Conservation (phyloP, 2,888 invertebrate species). For the Sesamia inferens region DNA sequence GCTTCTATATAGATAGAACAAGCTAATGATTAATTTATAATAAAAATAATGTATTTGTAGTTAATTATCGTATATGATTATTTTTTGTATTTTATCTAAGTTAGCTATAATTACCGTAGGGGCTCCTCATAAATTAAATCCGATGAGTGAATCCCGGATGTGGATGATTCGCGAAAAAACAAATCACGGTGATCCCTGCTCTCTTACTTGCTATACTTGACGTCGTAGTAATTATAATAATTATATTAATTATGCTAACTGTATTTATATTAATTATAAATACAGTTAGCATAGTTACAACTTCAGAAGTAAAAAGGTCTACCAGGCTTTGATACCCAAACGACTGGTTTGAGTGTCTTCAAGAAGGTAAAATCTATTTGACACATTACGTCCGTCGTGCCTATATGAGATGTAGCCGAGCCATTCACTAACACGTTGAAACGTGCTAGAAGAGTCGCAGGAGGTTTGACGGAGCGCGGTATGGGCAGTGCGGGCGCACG, state of each 20-base stretch:
- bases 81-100: too few relatives aligned
- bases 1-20: too few relatives aligned
- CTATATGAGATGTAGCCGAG: background rate
- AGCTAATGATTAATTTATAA: too few relatives aligned
- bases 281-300: background rate
- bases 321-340: background rate
- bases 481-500: conserved; percentile 9
- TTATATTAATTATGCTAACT: too few relatives aligned
- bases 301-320: background rate
- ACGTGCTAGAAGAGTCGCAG: conserved; percentile 14
- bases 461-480: conserved; percentile 14
- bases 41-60: too few relatives aligned
- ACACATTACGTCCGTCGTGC: background rate
- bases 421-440: conserved; percentile 37
- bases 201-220: background rate
- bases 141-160: too few relatives aligned
- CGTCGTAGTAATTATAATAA: background rate
- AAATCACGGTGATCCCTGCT: background rate
- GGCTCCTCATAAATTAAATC: too few relatives aligned
- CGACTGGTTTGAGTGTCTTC: too few relatives aligned
- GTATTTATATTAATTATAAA: background rate
- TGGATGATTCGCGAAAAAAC: background rate
- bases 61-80: too few relatives aligned
- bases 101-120: too few relatives aligned
- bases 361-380: background rate